phyloP scores from a whole-genome alignment of 2,113 vertebrate species.

The Brachyistius frenatus region DNA sequence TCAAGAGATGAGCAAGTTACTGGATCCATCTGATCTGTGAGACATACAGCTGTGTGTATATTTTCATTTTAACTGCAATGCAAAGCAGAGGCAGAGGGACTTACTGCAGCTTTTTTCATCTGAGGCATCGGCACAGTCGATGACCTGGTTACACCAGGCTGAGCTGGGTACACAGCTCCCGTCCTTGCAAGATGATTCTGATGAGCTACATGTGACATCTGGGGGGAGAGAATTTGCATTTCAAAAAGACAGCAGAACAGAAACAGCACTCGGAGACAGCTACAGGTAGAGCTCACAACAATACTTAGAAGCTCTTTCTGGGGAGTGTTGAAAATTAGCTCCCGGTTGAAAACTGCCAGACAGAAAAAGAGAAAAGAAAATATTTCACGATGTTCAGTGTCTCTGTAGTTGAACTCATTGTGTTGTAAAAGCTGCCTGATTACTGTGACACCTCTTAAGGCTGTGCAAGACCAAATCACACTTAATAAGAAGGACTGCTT shows the following conservation, averaged over 20 bases:
- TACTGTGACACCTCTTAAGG: not conserved
- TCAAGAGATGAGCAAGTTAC: constrained; percentile 5
- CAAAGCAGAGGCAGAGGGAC: constrained; percentile 64
- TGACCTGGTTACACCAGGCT: constrained; percentile 94
- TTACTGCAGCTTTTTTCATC: constrained; percentile 97
- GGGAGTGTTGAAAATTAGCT: constrained; percentile 40
- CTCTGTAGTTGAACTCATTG: not conserved
- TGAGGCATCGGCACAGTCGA: constrained; percentile 94
- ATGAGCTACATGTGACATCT: constrained; percentile 90
- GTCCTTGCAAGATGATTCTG: constrained; percentile 92
- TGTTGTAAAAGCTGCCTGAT: not conserved
- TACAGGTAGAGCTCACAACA: constrained; percentile 41
- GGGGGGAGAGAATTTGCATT: constrained; percentile 65
- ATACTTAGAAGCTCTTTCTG: constrained; percentile 19
- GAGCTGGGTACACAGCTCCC: constrained; percentile 91
- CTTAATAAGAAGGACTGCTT: not conserved
- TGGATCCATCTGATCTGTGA: constrained; percentile 21
- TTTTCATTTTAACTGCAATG: constrained; percentile 25
- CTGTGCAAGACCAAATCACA: constrained; percentile 21
- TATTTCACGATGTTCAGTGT: constrained; percentile 1
- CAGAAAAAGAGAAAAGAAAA: not conserved
- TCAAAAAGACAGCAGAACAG: constrained; percentile 50
- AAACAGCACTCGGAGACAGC: constrained; percentile 29
- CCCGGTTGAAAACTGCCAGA: constrained; percentile 13
- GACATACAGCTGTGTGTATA: not conserved